Evolutionary conservation across 2,113 vertebrate species (phyloP).

Genomic region (Poeciliopsis turrubarensis): DNA sequence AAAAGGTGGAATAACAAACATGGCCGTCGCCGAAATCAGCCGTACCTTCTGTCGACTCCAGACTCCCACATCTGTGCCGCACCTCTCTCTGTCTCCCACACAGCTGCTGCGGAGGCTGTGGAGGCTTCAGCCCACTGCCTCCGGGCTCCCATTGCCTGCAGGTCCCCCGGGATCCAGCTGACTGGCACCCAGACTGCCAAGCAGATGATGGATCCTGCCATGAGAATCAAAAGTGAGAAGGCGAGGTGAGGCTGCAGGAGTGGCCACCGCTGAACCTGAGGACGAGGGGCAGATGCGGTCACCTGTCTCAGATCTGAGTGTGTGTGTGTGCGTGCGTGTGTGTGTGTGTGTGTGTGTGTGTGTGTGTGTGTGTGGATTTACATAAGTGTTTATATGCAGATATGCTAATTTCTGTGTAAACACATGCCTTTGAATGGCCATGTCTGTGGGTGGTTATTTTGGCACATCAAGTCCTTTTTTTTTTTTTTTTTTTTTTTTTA

Average conservation of each 20-base stretch:
- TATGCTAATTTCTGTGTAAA: conserved; percentile 13
- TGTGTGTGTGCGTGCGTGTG: neutral
- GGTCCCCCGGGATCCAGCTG: conserved; percentile 73
- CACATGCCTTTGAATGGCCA: conserved; percentile 22
- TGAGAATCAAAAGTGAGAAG: conserved; percentile 71
- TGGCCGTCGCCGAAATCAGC: conserved; percentile 69
- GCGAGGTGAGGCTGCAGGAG: conserved; percentile 63
- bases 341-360: neutral
- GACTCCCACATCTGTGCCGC: conserved; percentile 80
- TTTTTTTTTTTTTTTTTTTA: conserved; percentile 7
- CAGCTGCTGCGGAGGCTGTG: conserved; percentile 79
- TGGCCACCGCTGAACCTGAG: conserved; percentile 72
- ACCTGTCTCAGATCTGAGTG: conserved; percentile 37
- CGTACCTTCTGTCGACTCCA: conserved; percentile 83
- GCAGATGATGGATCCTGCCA: conserved; percentile 77
- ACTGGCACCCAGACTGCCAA: conserved; percentile 75
- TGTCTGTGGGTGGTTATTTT: conserved; percentile 59
- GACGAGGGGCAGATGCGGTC: conserved; percentile 75
- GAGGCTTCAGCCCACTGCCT: conserved; percentile 72
- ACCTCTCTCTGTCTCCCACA: conserved; percentile 75
- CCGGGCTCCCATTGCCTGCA: conserved; percentile 55
- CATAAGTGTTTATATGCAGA: conserved; percentile 16
- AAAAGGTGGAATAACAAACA: conserved; percentile 85
- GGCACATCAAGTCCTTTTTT: conserved; percentile 42
- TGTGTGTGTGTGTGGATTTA: neutral